phyloP scores from a whole-genome alignment of 2,113 vertebrate genomes.

The Crotalus viridis region DNA sequence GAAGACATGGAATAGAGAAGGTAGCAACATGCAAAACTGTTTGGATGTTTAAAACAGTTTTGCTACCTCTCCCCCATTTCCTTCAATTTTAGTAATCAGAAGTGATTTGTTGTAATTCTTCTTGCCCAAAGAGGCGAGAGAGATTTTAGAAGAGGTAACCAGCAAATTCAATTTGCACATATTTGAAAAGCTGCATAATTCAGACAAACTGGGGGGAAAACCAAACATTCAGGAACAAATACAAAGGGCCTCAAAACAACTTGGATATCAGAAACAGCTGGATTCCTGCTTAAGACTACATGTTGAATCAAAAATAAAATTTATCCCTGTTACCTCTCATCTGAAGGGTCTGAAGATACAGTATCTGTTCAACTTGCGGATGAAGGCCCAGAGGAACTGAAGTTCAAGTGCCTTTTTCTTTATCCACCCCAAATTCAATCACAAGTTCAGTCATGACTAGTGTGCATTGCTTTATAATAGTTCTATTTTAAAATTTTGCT shows the following conservation, averaged over 20 bases:
- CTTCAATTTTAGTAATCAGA: not conserved
- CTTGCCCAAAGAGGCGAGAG: not conserved
- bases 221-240: not conserved
- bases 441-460: not conserved
- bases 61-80: not conserved
- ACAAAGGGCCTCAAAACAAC: not conserved
- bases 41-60: not conserved
- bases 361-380: not conserved
- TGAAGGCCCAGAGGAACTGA: not conserved
- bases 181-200: not conserved
- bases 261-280: not conserved
- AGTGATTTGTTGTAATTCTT: not conserved
- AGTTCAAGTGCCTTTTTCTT: not conserved
- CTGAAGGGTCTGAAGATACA: not conserved
- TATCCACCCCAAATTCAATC: not conserved
- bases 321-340: not conserved
- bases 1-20: not conserved
- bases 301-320: not conserved
- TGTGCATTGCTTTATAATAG: not conserved
- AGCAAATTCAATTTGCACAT: not conserved
- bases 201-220: not conserved
- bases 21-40: not conserved
- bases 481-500: not conserved
- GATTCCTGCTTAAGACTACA: not conserved
- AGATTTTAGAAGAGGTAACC: not conserved